These are phyloP conservation scores for Drosophila pseudoobscura DNA, from an alignment of 1,140 invertebrate species.

Conservation along the genomic window DNA sequence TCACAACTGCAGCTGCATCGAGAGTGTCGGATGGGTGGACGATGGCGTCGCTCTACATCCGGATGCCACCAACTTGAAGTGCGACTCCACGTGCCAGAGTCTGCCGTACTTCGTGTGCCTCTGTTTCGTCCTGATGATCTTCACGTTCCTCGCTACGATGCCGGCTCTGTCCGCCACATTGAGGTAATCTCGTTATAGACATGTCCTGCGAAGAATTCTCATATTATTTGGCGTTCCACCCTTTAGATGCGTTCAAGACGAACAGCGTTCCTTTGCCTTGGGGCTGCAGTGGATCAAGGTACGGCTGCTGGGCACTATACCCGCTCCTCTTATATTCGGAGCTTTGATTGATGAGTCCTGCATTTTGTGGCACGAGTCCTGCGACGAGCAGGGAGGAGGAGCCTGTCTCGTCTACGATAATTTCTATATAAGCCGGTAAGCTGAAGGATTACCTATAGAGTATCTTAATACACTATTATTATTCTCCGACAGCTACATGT, in stretches of 20 bases:
- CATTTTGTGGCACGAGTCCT: constrained; percentile 89
- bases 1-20: constrained; percentile 85
- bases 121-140: constrained; percentile 89
- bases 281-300: constrained; percentile 95
- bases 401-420: constrained; percentile 90
- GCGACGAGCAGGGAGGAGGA: constrained; percentile 84
- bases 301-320: constrained; percentile 91
- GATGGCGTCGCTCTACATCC: constrained; percentile 3
- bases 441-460: neutral
- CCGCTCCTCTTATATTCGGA: constrained; percentile 93
- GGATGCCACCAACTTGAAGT: constrained; percentile 83
- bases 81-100: constrained; percentile 86
- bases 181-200: constrained; percentile 84
- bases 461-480: neutral
- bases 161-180: constrained; percentile 90
- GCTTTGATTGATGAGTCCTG: constrained; percentile 92
- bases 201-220: neutral
- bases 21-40: constrained; percentile 18
- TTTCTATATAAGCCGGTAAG: constrained; percentile 87
- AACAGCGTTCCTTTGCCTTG: constrained; percentile 92
- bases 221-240: neutral
- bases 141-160: constrained; percentile 91
- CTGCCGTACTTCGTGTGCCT: constrained; percentile 88
- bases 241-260: constrained; percentile 90
- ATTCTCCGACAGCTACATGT: constrained; percentile 85